Evolutionary conservation across 2,888 invertebrate genomes (phyloP), one percentile per base, ranked within the genome.

Genomic region (Acronicta alni): DNA sequence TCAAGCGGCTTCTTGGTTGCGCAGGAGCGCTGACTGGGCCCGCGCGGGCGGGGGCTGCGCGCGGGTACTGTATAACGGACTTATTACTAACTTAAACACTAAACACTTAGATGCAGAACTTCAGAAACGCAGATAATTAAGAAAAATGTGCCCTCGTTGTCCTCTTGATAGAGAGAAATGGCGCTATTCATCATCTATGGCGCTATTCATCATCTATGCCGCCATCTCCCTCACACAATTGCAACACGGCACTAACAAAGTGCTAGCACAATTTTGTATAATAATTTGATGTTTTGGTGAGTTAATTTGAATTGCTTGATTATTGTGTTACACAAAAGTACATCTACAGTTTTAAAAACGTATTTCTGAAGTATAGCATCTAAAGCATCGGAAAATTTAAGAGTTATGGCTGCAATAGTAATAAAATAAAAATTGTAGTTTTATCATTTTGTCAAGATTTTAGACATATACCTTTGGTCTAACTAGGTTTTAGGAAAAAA

Each of bases 11-110:
- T 93, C 93, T 92, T 93, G 93, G 93, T 86, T 91, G 90, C 92
- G 90, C 62, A 41, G 26, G 41, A 62, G 88, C 91, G 92, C 91
- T 60, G 57, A 65, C 80, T 74, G 83, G 84, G 75, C 90, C 92
- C 91, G 89, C 87, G 89, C 89, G 92, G 93, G 93, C 91, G 23
- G 14, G 0, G 3, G 90, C 93, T 73, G 90, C 93, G 89, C 90
- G 87, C 91, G 91, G 92, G 91, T 68, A 91, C 93, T 85, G 91
- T 67, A 23, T 78, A 87, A 89, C 92, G 86, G 93, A 72, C 90
- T 91, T 90, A 89, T n/a, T 9, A 35, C 84, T 89, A 89, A 67
- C 81, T 84, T 87, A 84, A 12, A 12, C 0, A 15, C 60, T 68
- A 71, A 65, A n/a, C 6, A 20, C 49, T 72, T 78, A 67, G 65